Base-by-base conservation (phyloP, 2,888 invertebrate genomes). In the Malthinus seriepunctatus region DNA sequence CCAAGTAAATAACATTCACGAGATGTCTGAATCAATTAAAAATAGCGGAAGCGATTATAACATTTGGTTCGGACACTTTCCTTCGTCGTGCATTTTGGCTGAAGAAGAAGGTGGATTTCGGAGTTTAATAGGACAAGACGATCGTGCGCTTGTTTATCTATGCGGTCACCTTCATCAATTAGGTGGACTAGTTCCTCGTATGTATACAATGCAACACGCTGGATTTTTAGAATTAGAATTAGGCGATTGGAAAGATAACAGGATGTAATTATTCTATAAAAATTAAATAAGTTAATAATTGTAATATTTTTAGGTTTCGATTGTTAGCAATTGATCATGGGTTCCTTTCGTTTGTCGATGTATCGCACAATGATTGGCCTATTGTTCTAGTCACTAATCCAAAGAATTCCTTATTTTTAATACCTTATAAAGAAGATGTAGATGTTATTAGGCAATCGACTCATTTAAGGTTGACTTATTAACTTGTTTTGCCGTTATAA, bases 151-250 rank as follows among this genome's bases (percentile, higher is more conserved):
- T 69, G 92, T 85, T 0, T 95, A 95, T 79, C 79, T 95, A 14
- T 94, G 94, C 78, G 96, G 96, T 0, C 96, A 96, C 80, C 85
- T 94, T 67, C 96, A 96, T 78, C 88, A 88, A 1, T 82, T 95
- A 71, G 90, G 88, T 38, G 93, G 91, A 4, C 70, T 89, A 5
- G 87, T 93, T 1, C 88, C 89, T 6, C 82, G 86, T 64, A 95
- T 96, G 95, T 94, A 95, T 73, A 90, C 93, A 1, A 81, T 89
- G 66, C 95, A 95, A 71, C 86, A 87, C 67, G 85, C 84, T 60
- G 95, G 95, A 3, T 90, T 86, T 73, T 80, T 95, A 58, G 96
- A 96, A 79, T 81, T 95, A 56, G 96, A 96, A 79, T 79, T 95
- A 51, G 93, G 89, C 7, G 96, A 96, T 80, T 96, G 95, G 95